These are phyloP conservation scores for Umimayanthus chanpuru DNA, from an alignment of 92 coral and sea anemone genomes.

Conservation along the genomic window DNA sequence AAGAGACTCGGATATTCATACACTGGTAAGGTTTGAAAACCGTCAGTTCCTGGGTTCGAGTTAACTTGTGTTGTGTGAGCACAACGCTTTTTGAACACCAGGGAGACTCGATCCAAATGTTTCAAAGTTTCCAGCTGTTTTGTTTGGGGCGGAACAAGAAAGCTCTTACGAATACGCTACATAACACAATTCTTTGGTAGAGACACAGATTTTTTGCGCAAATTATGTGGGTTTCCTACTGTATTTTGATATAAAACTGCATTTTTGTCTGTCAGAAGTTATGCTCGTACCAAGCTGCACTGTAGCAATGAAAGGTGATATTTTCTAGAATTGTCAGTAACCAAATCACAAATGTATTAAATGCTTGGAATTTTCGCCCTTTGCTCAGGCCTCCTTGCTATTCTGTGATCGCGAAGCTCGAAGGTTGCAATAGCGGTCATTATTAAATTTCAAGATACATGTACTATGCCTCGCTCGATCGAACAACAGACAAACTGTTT, in stretches of 20 bases:
- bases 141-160: neutral
- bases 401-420: too few species aligned
- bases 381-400: neutral
- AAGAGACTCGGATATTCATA: neutral
- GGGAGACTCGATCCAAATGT: neutral
- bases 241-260: neutral
- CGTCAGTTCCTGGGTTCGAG: neutral
- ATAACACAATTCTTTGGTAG: too few species aligned
- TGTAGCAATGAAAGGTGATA: neutral
- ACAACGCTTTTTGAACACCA: neutral
- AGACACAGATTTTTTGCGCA: neutral
- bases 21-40: neutral
- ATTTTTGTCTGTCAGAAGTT: neutral
- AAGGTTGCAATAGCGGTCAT: neutral
- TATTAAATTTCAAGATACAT: too few species aligned
- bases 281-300: neutral
- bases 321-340: neutral
- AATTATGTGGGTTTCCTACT: neutral
- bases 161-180: neutral
- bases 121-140: slow-evolving; percentile 13
- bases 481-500: neutral
- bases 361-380: neutral
- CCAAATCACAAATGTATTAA: neutral
- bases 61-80: neutral
- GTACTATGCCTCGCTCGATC: neutral